Base-by-base conservation (phyloP, 2,113 vertebrate genomes). In the Clarias magur region DNA sequence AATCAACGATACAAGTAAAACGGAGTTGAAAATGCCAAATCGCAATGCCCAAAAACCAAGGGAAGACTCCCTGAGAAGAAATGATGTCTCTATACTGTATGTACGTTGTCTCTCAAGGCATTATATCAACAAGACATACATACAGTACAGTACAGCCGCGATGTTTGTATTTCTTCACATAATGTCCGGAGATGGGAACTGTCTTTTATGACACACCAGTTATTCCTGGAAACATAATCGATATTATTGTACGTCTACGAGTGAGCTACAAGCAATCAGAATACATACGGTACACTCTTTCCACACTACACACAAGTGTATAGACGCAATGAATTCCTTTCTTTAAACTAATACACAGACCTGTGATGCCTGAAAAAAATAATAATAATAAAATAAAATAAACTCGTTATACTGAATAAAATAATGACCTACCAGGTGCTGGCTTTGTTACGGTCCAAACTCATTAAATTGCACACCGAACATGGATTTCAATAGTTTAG, bases 21-120 rank as follows among this genome's bases (percentile, higher is more conserved):
- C 6, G 8, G 48, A 48, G 7, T 8, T 48, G 48, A 48, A 34
- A 34, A 34, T 34, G 30, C 30, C 30, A 48, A 48, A 48, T 48
- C 48, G 8, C 48, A 48, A 48, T 1, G 48, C 7, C 48, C 48
- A 48, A 48, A 48, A 48, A 48, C 48, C 56, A 30, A 79, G 53
- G 75, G 27, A 79, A 79, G 56, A 56, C 25, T 79, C 75, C 75
- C 53, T 56, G 75, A 79, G 53, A 79, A 79, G 25, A 8, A 56
- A 78, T 27, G 3, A 54, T 17, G 10, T 48, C 25, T 48, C 42
- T 48, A 48, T 48, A 48, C 48, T 48, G 7, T 1, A 48, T 48
- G 48, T 8, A 1, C 6, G 48, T 42, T 13, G 3, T 10, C 9
- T 38, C 15, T 4, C 19, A 19, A 15, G 48, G 72, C 5, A 54